phyloP scores from a whole-genome alignment of 2,888 invertebrate genomes.

The Synanthedon vespiformis region DNA sequence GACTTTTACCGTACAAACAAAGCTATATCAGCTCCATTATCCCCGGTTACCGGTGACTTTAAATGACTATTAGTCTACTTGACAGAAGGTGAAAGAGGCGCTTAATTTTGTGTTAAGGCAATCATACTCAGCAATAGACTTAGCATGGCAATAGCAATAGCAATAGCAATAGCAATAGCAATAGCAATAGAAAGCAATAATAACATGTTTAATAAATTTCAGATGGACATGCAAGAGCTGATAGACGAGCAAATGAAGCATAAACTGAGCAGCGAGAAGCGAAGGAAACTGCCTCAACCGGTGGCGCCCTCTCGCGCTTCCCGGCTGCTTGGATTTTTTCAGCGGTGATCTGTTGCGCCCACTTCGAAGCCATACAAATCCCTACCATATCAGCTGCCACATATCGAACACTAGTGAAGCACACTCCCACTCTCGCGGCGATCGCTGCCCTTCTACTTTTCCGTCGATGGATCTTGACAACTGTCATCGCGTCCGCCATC shows the following conservation, averaged over 20 bases:
- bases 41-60: too few species aligned
- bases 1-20: too few species aligned
- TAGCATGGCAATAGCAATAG: too few species aligned
- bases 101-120: too few species aligned
- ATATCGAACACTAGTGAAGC: conserved; percentile 35
- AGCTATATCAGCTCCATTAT: too few species aligned
- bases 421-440: conserved; percentile 27
- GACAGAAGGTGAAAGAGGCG: too few species aligned
- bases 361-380: conserved; percentile 35
- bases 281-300: conserved; percentile 57
- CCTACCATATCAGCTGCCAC: conserved; percentile 29
- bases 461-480: conserved; percentile 24
- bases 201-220: conserved; percentile 20
- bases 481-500: conserved; percentile 28
- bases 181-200: too few species aligned
- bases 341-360: conserved; percentile 60
- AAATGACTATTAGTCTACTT: too few species aligned
- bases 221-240: conserved; percentile 96
- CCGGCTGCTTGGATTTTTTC: conserved; percentile 62
- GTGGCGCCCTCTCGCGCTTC: conserved; percentile 42
- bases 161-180: too few species aligned
- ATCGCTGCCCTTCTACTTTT: conserved; percentile 30
- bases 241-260: conserved; percentile 91
- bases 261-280: conserved; percentile 79
- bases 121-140: background rate